Base-by-base conservation (phyloP, 2,888 invertebrate species). In the Bhutanitis thaidina region DNA sequence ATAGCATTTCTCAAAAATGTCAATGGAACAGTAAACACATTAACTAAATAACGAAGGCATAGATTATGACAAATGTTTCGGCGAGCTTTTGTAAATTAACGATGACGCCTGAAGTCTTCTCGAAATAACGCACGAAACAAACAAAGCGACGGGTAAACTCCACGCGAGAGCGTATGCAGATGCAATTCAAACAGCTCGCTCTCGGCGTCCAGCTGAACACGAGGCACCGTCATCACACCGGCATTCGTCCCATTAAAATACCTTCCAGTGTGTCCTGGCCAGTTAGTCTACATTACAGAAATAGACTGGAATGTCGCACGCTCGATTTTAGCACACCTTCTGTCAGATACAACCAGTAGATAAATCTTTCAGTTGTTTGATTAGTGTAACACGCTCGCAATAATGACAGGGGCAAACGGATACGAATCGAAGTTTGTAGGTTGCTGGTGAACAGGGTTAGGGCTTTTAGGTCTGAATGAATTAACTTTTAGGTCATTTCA, bases 281-380 rank as follows among this genome's bases (percentile, higher is more conserved):
- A 56, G 63, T 60, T 67, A 69, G 61, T 60, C 61, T 58, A 67
- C 63, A 60, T 64, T 58, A 72, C 77, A 74, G 71, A 81, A 81
- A 82, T 81, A 82, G 75, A 71, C 71, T 43, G 74, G 79, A 67
- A 81, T 80, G 78, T 72, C 66, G 61, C 67, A 60, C 58, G 67
- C 62, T 68, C 69, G 71, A 75, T 75, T 72, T 75, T 71, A 78
- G 71, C 65, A 46, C 70, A 73, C 69, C 70, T 71, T 64, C 58
- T 48, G 56, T 47, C 54, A 54, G 55, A 56, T 53, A n/a, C n/a
- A 45, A 13, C 25, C 27, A 55, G 56, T 56, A 47, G 40, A 59
- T 63, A 47, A 47, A 47, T 52, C 52, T 47, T 20, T 20, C 5
- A 32, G 30, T 10, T 58, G 59, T 43, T 45, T 54, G 55, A 56